Base-by-base conservation (phyloP, 2,113 vertebrate genomes). In the Psittacara wagleri region DNA sequence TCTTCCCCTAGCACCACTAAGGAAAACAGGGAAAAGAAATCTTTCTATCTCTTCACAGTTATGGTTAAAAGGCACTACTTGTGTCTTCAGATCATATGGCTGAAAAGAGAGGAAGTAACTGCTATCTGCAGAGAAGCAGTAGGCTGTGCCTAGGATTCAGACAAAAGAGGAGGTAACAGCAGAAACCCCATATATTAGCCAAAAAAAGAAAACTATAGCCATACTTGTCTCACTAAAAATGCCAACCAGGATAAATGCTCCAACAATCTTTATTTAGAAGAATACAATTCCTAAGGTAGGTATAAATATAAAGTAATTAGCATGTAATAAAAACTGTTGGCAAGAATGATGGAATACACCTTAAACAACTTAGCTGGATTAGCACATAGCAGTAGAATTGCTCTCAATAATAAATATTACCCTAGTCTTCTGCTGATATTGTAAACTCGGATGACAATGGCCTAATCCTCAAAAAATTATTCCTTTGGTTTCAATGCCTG, bases 261-360 rank as follows among this genome's bases (percentile, higher is more conserved):
- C 0, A 0, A 22, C 29, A 83, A 84, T 87, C 35, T 44, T 86
- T 61, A 33, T 73, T 79, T 90, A 95, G 87, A 94, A 90, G 13
- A 72, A 62, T 37, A 51, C 39, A 63, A 44, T 92, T 52, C 83
- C 83, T 84, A 94, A 96, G 5, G 23, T 74, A 95, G 64, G 48
- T 52, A 82, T 62, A 79, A 94, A 93, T 75, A 88, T 87, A 73
- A 85, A 92, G 61, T 82, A 66, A 91, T 61, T 78, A 94, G 16
- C 41, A 63, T 10, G 14, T 80, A 95, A 85, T 70, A 86, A 91
- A 96, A 95, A 10, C 48, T 75, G 27, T 31, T 91, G 76, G 31
- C 62, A 85, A 80, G 64, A 81, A 83, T 37, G 25, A 94, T 72
- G 37, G 6, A 4, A 33, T 51, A 17, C 13, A 68, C 10, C 13